phyloP scores from a whole-genome alignment of 1,140 invertebrate genomes.

The Drosophila setifemur region DNA sequence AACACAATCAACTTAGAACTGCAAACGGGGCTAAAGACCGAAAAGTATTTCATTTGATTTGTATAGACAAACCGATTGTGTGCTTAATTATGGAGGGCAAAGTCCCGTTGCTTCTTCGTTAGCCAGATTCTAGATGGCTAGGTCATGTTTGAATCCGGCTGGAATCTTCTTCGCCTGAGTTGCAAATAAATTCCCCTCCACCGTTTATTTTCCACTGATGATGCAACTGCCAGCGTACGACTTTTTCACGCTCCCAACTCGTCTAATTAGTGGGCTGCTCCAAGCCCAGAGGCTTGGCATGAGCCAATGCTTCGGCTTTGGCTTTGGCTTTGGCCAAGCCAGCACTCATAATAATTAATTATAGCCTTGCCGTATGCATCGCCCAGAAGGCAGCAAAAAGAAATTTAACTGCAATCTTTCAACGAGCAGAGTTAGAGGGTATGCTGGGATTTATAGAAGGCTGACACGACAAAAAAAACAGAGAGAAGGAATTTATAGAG shows the following conservation, averaged over 20 bases:
- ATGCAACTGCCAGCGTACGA: constrained; percentile 64
- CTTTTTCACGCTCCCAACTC: constrained; percentile 71
- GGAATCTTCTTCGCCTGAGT: constrained; percentile 51
- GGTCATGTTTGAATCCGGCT: constrained; percentile 30
- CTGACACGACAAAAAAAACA: not conserved
- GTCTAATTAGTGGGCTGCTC: constrained; percentile 56
- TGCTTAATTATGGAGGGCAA: constrained; percentile 49
- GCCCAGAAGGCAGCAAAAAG: constrained; percentile 5
- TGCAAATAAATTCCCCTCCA: constrained; percentile 35
- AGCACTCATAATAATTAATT: constrained; percentile 68
- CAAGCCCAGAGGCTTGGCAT: constrained; percentile 31
- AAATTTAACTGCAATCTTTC: constrained; percentile 29
- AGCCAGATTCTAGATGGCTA: constrained; percentile 19
- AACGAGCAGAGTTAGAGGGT: not conserved
- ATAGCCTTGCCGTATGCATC: constrained; percentile 57
- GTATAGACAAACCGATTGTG: constrained; percentile 29
- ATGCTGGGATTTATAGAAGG: not conserved
- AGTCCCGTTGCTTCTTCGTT: constrained; percentile 34
- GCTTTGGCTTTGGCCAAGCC: constrained; percentile 17
- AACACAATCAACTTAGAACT: constrained; percentile 37
- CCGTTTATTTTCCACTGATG: constrained; percentile 8
- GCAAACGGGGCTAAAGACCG: constrained; percentile 53
- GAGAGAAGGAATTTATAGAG: not conserved
- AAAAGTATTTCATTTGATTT: constrained; percentile 51
- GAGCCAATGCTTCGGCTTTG: constrained; percentile 32